A percentile compares a stretch with the other conserved stretches of the same genome.
Evolutionary conservation across 2,888 invertebrate species (phyloP).

Genomic region (Aquatica leii): DNA sequence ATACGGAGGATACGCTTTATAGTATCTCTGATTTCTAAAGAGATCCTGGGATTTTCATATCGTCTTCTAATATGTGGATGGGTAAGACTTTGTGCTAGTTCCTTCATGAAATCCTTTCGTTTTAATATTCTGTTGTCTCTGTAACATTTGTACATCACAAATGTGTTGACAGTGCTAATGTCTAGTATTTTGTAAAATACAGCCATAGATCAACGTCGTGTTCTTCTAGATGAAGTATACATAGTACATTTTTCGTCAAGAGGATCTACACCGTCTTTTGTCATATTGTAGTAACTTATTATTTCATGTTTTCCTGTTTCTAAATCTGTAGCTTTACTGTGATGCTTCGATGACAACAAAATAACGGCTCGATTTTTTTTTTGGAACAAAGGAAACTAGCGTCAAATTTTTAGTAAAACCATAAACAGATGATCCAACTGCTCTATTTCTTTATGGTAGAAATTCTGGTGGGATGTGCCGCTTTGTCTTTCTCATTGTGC

Average conservation of each 20-base stretch:
- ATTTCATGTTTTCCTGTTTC: conserved; percentile 28
- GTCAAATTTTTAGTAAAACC: conserved; percentile 38
- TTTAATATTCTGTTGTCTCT: neutral
- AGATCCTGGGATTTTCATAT: neutral
- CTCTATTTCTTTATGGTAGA: conserved; percentile 13
- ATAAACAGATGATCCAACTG: conserved; percentile 35
- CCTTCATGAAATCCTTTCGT: too few species aligned
- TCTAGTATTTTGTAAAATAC: neutral
- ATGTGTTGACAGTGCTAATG: too few species aligned
- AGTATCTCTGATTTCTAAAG: neutral
- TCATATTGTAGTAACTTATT: conserved; percentile 13
- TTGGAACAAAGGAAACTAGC: conserved; percentile 42
- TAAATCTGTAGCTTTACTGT: conserved; percentile 28
- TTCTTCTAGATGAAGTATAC: neutral
- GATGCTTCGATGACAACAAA: conserved; percentile 27
- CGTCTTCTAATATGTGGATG: neutral
- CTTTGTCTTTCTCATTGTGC: conserved; percentile 28
- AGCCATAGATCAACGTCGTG: neutral
- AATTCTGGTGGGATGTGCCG: conserved; percentile 43
- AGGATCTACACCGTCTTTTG: conserved; percentile 4
- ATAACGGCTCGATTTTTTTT: conserved; percentile 31
- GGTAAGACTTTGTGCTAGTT: neutral
- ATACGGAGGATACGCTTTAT: neutral
- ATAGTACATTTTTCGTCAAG: conserved; percentile 20
- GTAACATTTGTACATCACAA: neutral